Base-by-base conservation (phyloP, 2,888 invertebrate species). In the Trachelus iudaicus region DNA sequence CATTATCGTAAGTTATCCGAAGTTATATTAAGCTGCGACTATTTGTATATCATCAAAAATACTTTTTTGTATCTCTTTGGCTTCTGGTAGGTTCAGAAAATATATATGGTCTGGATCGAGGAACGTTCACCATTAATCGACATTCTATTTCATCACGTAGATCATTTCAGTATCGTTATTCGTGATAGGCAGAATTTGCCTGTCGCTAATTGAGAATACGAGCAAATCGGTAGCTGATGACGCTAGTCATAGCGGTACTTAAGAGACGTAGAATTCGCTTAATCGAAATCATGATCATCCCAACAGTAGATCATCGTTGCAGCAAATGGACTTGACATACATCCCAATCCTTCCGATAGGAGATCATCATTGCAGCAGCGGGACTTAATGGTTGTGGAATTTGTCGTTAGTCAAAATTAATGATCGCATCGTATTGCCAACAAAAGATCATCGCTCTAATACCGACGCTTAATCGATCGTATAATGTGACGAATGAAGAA, bases 391-490 rank as follows among this genome's bases (percentile, higher is more conserved):
- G 23, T 23, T 9, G 56, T 9, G 23, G 23, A 56, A 56, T 56
- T 56, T 56, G 56, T 56, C 23, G 56, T 56, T 56, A 56, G 23
- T 56, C 56, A 56, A 56, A 56, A 56, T 56, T 56, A 56, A 56
- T 56, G 23, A 56, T 56, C 56, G 56, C 23, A 56, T 56, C 56
- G 56, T 56, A 56, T 56, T 15, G 23, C 9, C 56, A 56, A 56
- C 56, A 23, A 23, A 9, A 56, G 56, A 56, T 56, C 23, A 56
- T 56, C 56, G 56, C 56, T 56, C 56, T 23, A 23, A 23, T 56
- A 73, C 75, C 75, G 76, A 69, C 56, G 76, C 68, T 69, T 78
- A 81, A 79, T 75, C 76, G 75, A 79, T 76, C 40, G 30, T 34
- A 6, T 69, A 68, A 11, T 9, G 73, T 33, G 34, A 75, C 23